A percentile compares a stretch with the other conserved stretches of the same genome.
Conservation (phyloP, 2,113 vertebrate genomes). For the Anolis sagrei region DNA sequence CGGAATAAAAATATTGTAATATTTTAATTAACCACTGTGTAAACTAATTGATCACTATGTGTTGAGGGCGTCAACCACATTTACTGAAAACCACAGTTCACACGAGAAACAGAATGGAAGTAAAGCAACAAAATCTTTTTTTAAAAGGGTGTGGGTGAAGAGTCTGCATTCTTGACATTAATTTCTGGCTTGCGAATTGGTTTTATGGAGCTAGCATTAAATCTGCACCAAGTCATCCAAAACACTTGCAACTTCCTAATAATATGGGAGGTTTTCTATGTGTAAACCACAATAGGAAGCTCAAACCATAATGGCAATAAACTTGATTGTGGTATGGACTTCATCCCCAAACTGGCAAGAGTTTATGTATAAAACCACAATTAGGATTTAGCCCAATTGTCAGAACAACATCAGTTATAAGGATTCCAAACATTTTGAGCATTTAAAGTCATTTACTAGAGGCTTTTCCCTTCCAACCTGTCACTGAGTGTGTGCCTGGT, state of each 20-base stretch:
- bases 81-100: neutral
- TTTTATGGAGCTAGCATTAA: neutral
- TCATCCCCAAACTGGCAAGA: neutral
- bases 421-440: neutral
- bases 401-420: neutral
- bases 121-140: neutral
- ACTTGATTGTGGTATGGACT: neutral
- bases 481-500: slow-evolving; percentile 45
- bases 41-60: no score
- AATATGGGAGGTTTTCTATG: neutral
- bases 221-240: neutral
- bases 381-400: neutral
- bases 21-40: no score
- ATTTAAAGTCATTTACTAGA: neutral
- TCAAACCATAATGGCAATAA: neutral
- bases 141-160: neutral
- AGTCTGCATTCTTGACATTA: neutral
- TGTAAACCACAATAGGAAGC: neutral
- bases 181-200: neutral
- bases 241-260: neutral
- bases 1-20: no score
- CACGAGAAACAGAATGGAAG: neutral
- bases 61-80: neutral
- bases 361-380: neutral
- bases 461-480: neutral